Evolutionary conservation across 1,140 invertebrate species (phyloP), one percentile per base, ranked within the genome.

Genomic region (Drosophila subpulchrella): DNA sequence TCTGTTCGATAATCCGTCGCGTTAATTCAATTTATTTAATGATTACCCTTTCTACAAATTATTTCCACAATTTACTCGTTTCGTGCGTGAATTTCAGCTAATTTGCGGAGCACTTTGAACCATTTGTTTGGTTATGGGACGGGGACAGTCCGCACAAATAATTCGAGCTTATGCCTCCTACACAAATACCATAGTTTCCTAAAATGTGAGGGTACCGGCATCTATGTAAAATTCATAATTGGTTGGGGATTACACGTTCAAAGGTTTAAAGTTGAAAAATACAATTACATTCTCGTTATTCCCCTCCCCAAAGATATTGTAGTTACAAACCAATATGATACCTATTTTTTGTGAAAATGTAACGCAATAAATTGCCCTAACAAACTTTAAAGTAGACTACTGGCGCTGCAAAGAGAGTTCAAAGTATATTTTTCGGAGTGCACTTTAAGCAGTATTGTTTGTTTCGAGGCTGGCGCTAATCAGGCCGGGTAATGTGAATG

Each of bases 381-480:
- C 27, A 4, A 27, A 27, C 27, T 5, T 27, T 27, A 27, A 27
- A 27, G 27, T 1, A 3, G 5, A 13, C 11, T 44, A 20, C 11
- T 20, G 4, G 4, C 10, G 17, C 17, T 11, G 4, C 6, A 13
- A 2, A 24, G 2, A 6, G 17, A 38, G 11, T 61, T 15, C 4
- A 17, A 38, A 36, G n/a, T 24, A n/a, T 20, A 38, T 73, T 73
- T 53, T 39, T 54, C 20, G 27, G 24, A 74, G 48, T 74, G 67
- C 68, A 30, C 20, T 51, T 51, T 11, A 53, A 66, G n/a, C 24
- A 34, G 44, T 30, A 15, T 44, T 42, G 60, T 53, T 68, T 68
- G 60, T 41, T 51, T 67, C 47, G 27, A 12, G 36, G 17, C 34
- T 4, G 8, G 5, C 30, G 77, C 59, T 80, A 81, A 81, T 81